phyloP scores from a whole-genome alignment of 1,140 invertebrate genomes.

The Papilio machaon region DNA sequence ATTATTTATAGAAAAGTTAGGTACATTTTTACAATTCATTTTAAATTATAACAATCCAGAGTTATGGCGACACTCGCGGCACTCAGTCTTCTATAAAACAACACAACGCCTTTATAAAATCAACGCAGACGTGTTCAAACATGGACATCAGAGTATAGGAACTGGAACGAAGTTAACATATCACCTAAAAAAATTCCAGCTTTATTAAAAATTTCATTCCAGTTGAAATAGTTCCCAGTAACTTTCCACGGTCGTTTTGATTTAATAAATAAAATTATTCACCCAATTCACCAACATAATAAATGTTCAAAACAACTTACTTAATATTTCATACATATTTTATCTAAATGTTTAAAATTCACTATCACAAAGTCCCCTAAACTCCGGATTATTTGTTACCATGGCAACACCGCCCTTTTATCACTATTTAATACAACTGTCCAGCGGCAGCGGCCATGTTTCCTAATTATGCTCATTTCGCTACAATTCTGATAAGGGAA shows the following conservation, averaged over 20 bases:
- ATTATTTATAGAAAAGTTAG: conserved; percentile 70
- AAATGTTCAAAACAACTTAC: neutral
- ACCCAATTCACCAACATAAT: conserved; percentile 41
- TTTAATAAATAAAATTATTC: conserved; percentile 37
- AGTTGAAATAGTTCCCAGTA: neutral
- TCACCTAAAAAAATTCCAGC: conserved; percentile 9
- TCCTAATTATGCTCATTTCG: neutral
- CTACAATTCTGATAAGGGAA: neutral
- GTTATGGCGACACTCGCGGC: conserved; percentile 56
- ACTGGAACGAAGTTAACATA: neutral
- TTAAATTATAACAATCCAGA: conserved; percentile 71
- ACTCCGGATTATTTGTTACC: conserved; percentile 63
- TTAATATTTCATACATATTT: conserved; percentile 5
- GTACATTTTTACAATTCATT: conserved; percentile 71
- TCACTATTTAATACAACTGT: conserved; percentile 57
- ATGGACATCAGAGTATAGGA: neutral
- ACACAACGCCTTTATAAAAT: conserved; percentile 33
- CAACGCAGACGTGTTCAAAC: neutral
- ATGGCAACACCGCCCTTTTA: conserved; percentile 46
- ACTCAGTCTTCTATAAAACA: conserved; percentile 57
- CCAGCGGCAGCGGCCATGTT: conserved; percentile 30
- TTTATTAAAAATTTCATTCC: conserved; percentile 10
- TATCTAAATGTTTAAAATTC: conserved; percentile 9
- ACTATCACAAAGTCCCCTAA: conserved; percentile 46
- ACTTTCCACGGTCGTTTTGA: neutral